Percentiles rank a stretch among this genome's conserved stretches.
These are phyloP conservation scores for Allacma fusca DNA, from an alignment of 2,888 invertebrate species.

Conservation along the genomic window DNA sequence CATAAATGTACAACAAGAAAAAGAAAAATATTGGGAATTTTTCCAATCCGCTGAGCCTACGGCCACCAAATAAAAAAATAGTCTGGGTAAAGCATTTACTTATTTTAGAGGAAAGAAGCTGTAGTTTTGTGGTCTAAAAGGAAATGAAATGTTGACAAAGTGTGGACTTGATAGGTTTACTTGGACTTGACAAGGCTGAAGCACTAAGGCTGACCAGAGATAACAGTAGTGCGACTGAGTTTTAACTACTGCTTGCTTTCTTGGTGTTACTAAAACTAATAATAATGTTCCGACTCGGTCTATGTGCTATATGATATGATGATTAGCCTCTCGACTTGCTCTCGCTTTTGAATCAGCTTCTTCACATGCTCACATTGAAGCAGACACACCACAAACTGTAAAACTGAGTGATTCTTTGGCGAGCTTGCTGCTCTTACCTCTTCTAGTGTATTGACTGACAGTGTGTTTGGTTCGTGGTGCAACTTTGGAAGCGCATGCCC, in stretches of 20 bases:
- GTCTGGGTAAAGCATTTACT: no score
- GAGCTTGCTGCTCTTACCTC: slow-evolving; percentile 11
- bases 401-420: slow-evolving; percentile 4
- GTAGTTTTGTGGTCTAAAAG: background rate
- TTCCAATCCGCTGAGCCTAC: no score
- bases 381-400: slow-evolving; percentile 34
- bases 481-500: slow-evolving; percentile 28
- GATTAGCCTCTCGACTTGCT: slow-evolving; percentile 10
- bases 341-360: slow-evolving; percentile 19
- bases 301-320: slow-evolving; percentile 23
- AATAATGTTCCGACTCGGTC: background rate
- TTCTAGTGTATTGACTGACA: slow-evolving; percentile 18
- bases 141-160: background rate
- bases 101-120: background rate
- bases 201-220: background rate
- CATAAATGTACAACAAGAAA: no score
- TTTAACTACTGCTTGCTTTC: slow-evolving; percentile 14
- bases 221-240: slow-evolving; percentile 1
- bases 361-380: slow-evolving; percentile 31
- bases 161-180: background rate
- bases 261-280: background rate
- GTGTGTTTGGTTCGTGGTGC: slow-evolving; percentile 5
- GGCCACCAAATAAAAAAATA: no score
- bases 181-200: background rate
- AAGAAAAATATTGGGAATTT: no score